phyloP scores from a whole-genome alignment of 2,113 vertebrate species.

The Brachyhypopomus occidentalis region DNA sequence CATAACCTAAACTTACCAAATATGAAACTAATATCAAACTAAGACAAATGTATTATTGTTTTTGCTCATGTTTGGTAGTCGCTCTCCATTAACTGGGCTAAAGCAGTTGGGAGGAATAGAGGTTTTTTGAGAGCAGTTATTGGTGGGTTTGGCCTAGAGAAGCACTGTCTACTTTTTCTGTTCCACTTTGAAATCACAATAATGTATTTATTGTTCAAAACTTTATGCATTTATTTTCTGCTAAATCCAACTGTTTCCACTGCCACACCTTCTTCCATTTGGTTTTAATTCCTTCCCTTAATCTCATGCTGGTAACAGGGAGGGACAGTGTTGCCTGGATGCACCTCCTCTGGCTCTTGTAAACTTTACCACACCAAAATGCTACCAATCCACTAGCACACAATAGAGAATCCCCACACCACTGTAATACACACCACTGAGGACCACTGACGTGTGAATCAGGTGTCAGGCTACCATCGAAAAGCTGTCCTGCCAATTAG shows the following conservation, averaged over 20 bases:
- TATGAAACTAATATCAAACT: background rate
- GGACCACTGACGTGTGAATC: background rate
- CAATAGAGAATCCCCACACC: background rate
- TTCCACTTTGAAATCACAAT: background rate
- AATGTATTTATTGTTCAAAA: background rate
- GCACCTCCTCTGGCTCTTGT: background rate
- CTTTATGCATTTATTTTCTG: background rate
- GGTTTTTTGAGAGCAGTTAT: background rate
- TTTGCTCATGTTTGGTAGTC: background rate
- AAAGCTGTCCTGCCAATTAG: background rate
- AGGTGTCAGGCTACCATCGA: background rate
- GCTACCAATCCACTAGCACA: background rate
- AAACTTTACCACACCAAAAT: background rate
- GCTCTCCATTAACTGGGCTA: background rate
- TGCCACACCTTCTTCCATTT: background rate
- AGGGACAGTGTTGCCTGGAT: background rate
- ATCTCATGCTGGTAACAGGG: slow-evolving; percentile 7
- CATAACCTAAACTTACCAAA: background rate
- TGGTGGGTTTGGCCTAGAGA: background rate
- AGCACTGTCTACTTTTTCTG: background rate
- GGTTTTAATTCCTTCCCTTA: background rate
- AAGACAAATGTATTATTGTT: background rate
- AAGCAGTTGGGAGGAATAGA: background rate
- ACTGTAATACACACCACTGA: background rate
- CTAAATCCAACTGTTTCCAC: background rate